These are phyloP conservation scores for Podocnemis expansa DNA, from an alignment of 2,113 vertebrate genomes.

Conservation along the genomic window DNA sequence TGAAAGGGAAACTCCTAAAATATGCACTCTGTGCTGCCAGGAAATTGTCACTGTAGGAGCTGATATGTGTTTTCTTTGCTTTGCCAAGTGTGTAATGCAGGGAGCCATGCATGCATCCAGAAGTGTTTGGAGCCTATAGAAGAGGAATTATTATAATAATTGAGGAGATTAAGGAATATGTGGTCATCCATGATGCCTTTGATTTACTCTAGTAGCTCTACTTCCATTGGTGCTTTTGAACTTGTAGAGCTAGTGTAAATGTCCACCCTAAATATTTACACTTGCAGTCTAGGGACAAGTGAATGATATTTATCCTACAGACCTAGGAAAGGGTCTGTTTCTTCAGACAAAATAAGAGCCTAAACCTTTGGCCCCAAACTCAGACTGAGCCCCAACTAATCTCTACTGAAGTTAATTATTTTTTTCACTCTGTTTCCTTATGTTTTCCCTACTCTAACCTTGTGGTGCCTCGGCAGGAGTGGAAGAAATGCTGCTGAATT, in stretches of 20 bases:
- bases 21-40: background rate
- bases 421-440: background rate
- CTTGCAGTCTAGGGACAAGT: background rate
- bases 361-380: background rate
- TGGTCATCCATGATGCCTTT: background rate
- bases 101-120: background rate
- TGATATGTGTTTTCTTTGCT: background rate
- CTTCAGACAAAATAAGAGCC: background rate
- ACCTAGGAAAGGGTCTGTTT: background rate
- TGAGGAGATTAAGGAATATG: background rate
- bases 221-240: background rate
- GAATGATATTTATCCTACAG: background rate
- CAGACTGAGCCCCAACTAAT: background rate
- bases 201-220: background rate
- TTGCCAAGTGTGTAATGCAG: background rate
- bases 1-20: background rate
- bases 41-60: background rate
- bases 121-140: background rate
- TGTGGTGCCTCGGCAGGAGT: background rate
- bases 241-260: background rate
- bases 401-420: background rate
- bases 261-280: background rate
- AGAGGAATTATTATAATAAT: background rate
- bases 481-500: background rate
- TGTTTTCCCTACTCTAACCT: background rate